These are phyloP conservation scores for Plecotus auritus DNA, from an alignment of 2,113 vertebrate species.

Conservation along the genomic window DNA sequence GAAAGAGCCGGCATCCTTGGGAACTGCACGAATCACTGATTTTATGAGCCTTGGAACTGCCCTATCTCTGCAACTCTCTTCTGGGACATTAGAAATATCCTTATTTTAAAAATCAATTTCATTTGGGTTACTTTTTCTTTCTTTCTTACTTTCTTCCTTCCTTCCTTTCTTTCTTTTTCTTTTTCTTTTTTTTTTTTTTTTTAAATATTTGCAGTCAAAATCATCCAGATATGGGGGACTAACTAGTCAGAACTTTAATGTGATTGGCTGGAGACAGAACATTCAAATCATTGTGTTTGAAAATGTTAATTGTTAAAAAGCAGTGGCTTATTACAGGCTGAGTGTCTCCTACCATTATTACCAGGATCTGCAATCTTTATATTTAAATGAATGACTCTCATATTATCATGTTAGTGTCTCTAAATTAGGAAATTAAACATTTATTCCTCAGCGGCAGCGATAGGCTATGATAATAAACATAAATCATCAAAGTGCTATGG, in stretches of 20 bases:
- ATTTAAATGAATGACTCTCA: constrained; percentile 9
- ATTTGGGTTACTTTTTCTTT: background rate
- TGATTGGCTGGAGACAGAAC: background rate
- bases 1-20: background rate
- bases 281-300: background rate
- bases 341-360: background rate
- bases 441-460: background rate
- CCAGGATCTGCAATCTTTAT: background rate
- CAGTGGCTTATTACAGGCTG: background rate
- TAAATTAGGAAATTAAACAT: constrained; percentile 38
- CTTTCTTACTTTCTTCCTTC: too few species aligned
- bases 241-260: background rate
- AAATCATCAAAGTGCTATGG: background rate
- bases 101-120: background rate
- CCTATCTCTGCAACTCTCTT: background rate
- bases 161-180: background rate
- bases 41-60: background rate
- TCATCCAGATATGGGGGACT: background rate
- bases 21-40: background rate
- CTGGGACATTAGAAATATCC: background rate
- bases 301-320: background rate
- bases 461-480: background rate
- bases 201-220: background rate
- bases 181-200: too few species aligned
- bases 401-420: background rate